phyloP scores from a whole-genome alignment of 2,797 vertebrate genomes.

The Sparidentex hasta region DNA sequence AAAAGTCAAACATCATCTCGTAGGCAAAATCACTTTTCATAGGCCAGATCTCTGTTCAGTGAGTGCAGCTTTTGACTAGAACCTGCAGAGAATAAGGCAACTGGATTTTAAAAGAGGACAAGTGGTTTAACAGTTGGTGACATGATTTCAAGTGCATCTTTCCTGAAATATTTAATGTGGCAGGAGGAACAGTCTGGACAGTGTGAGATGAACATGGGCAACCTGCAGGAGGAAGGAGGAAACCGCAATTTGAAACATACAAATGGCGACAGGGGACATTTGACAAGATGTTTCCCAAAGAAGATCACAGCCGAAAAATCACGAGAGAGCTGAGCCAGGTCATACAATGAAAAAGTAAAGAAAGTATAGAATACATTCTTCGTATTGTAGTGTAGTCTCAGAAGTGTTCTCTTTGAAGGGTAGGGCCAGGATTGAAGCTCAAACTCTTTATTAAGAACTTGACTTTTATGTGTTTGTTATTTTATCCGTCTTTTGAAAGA shows the following conservation, averaged over 20 bases:
- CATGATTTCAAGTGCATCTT: constrained; percentile 56
- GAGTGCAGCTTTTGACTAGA: constrained; percentile 69
- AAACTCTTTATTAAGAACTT: not conserved
- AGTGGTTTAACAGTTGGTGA: constrained; percentile 59
- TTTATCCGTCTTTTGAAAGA: not conserved
- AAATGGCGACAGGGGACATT: constrained; percentile 16
- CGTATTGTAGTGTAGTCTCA: not conserved
- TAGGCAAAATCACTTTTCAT: constrained; percentile 72
- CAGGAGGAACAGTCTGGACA: constrained; percentile 46
- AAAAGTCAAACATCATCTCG: constrained; percentile 76
- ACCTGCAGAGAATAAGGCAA: constrained; percentile 64
- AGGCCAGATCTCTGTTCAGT: constrained; percentile 51
- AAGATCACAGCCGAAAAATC: constrained; percentile 11
- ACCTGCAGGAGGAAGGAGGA: constrained; percentile 39
- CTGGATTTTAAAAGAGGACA: constrained; percentile 34
- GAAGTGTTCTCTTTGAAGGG: not conserved
- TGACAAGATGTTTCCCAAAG: constrained; percentile 19
- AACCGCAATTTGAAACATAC: constrained; percentile 12
- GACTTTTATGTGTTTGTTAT: not conserved
- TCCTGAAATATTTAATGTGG: constrained; percentile 58
- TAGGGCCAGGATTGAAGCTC: not conserved
- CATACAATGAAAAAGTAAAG: not conserved
- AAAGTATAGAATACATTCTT: not conserved
- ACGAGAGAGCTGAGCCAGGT: constrained; percentile 2
- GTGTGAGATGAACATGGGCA: constrained; percentile 43